Evolutionary conservation across 2,113 vertebrate genomes (phyloP).

Genomic region (Urocitellus parryii): DNA sequence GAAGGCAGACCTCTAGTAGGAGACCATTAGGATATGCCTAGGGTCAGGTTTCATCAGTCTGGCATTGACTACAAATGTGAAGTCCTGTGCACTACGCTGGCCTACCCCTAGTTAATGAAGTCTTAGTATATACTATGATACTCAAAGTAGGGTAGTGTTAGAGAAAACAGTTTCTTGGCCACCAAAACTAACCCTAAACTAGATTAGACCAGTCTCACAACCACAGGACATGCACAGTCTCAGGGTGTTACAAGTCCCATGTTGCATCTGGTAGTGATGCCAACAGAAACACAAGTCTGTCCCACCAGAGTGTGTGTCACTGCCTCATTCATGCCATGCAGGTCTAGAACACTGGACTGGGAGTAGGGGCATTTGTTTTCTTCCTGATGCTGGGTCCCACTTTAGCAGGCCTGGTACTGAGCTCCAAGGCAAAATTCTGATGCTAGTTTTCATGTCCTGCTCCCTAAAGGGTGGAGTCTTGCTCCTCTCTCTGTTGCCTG

Average conservation of each 20-base stretch:
- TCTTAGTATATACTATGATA: too few species aligned
- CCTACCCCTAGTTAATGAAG: too few species aligned
- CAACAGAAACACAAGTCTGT: background rate
- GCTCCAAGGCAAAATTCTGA: too few species aligned
- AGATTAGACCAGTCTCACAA: background rate
- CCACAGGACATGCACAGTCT: background rate
- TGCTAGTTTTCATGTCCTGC: background rate
- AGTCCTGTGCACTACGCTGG: background rate
- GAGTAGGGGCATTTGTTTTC: background rate
- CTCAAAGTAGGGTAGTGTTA: too few species aligned
- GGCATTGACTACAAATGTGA: too few species aligned
- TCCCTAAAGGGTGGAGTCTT: background rate
- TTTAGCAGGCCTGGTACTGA: background rate
- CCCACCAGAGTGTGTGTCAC: background rate
- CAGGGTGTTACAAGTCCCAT: background rate
- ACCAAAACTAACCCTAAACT: background rate
- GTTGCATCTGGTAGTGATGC: background rate
- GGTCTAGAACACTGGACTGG: background rate
- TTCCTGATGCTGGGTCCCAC: background rate
- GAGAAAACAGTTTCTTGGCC: background rate
- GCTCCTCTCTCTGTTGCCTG: background rate
- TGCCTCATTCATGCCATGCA: background rate
- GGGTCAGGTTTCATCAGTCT: background rate
- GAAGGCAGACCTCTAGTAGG: too few species aligned
- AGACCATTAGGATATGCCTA: background rate